Conservation (phyloP, 2,888 invertebrate genomes). For the Lamellibrachia satsuma region DNA sequence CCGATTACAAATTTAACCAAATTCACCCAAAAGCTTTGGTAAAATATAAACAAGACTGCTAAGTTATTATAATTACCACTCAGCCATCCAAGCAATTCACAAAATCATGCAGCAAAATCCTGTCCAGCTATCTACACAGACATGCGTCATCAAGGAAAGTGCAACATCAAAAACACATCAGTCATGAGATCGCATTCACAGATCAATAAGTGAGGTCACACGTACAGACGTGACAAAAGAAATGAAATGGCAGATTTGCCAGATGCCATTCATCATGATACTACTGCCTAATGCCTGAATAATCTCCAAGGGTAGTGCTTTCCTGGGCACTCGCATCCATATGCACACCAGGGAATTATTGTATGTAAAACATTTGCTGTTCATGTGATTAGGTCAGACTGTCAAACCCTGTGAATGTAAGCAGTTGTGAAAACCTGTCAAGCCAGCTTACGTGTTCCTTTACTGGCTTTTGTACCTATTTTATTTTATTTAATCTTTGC, state of each 20-base stretch:
- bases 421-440: neutral
- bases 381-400: slow-evolving; percentile 18
- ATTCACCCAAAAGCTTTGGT: slow-evolving; percentile 19
- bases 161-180: slow-evolving; percentile 21
- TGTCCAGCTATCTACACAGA: neutral
- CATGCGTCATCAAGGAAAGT: slow-evolving; percentile 18
- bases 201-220: slow-evolving; percentile 17
- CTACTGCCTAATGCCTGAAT: neutral
- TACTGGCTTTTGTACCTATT: no score
- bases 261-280: slow-evolving; percentile 18
- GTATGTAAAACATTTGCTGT: neutral
- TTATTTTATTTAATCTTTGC: no score
- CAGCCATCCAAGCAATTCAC: neutral
- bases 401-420: neutral
- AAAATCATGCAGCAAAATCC: neutral
- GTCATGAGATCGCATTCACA: neutral
- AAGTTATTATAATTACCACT: slow-evolving; percentile 5
- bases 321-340: slow-evolving; percentile 17
- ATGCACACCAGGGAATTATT: neutral
- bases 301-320: neutral
- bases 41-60: neutral
- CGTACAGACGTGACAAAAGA: slow-evolving; percentile 14
- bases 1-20: neutral
- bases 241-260: slow-evolving; percentile 23
- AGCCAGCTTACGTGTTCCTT: neutral